phyloP scores from a whole-genome alignment of 1,140 invertebrate genomes.

The Caenorhabditis remanei region DNA sequence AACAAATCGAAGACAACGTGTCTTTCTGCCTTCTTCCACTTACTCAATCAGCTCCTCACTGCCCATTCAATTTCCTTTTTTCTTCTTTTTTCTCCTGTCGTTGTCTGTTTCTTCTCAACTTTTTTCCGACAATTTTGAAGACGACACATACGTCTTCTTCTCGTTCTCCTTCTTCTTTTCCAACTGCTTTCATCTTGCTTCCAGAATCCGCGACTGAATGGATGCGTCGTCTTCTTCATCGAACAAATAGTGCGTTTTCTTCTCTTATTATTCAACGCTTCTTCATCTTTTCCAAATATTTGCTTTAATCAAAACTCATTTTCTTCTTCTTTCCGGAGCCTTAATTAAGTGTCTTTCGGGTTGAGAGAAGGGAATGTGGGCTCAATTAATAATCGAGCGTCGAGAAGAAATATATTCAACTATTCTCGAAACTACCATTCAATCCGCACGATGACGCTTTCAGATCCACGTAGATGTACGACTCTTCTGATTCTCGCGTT shows the following conservation, averaged over 20 bases:
- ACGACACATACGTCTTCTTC: neutral
- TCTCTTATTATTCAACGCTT: constrained; percentile 10
- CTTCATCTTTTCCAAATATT: constrained; percentile 7
- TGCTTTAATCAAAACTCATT: constrained; percentile 45
- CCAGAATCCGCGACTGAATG: constrained; percentile 2
- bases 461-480: constrained; percentile 21
- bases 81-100: neutral
- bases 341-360: constrained; percentile 23
- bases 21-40: constrained; percentile 25
- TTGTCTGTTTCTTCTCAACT: neutral
- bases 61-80: constrained; percentile 45
- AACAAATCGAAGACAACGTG: constrained; percentile 45
- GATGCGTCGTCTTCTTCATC: constrained; percentile 38
- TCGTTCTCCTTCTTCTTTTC: neutral
- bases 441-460: constrained; percentile 21
- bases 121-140: constrained; percentile 36
- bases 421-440: neutral
- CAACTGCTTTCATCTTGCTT: neutral
- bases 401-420: constrained; percentile 9
- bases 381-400: constrained; percentile 50
- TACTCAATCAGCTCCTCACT: constrained; percentile 47
- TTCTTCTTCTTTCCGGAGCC: constrained; percentile 28
- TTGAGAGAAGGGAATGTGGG: constrained; percentile 7
- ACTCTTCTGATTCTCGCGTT: constrained; percentile 17
- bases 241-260: constrained; percentile 34